Evolutionary conservation across 2,888 invertebrate genomes (phyloP), one percentile per base, ranked within the genome.

Genomic region (Micoletzkya japonica): DNA sequence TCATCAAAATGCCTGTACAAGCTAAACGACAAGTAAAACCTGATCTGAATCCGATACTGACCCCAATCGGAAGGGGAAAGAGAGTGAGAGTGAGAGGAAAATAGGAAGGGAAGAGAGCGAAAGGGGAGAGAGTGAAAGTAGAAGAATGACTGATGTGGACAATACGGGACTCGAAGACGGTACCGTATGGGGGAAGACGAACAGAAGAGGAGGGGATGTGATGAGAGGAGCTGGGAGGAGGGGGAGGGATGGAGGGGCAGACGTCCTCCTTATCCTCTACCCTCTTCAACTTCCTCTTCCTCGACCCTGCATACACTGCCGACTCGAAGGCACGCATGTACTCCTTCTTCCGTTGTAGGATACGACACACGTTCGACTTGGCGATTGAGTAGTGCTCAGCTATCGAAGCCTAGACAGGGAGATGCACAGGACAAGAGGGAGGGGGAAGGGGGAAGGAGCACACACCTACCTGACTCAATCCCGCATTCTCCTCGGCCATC

Each of bases 361-460:
- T 83, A 3, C 83, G 78, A 70, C 83, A 83, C 36, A 84, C 83
- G 70, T 83, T 83, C 72, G 77, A 77, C 64, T 83, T 83, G 28
- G 83, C 83, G 34, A 83, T 84, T n/a, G 75, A 73, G 70, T 82
- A 83, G 10, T 74, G 70, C 57, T 82, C 79, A 4, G 83, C 83
- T 4, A 83, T 82, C 54, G 73, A 72, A 10, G 83, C 82, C 72
- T 83, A 44, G 20, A 14, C 44, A 44, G 44, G 20, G 44, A 44
- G 20, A 14, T 20, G 20, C 10, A 14, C 10, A 44, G 20, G 44
- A 44, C 14, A 44, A 44, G 28, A 61, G 44, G 39, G 44, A 44
- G 44, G 44, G 39, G 17, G 39, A 6, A 39, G 39, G 17, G 39
- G 7, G 39, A 39, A 39, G 39, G 39, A 37, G 7, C 24, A 24